Conservation (phyloP, 2,113 vertebrate genomes). For the Nymphicus hollandicus region DNA sequence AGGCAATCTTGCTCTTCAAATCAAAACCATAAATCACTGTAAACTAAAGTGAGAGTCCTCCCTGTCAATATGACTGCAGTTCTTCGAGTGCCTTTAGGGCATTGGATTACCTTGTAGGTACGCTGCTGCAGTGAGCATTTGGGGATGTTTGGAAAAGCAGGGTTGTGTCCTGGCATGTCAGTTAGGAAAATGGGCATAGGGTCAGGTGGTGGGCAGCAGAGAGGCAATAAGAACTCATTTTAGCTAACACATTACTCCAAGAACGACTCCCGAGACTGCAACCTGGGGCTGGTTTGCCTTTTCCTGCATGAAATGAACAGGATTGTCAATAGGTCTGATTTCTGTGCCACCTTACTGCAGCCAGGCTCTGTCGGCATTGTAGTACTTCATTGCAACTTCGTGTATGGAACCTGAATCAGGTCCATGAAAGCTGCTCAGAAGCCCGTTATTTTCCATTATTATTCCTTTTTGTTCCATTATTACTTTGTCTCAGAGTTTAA, state of each 20-base stretch:
- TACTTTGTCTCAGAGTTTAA: neutral
- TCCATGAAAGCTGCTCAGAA: neutral
- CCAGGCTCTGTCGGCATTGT: neutral
- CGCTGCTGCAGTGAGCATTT: fast-evolving
- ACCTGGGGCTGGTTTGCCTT: neutral
- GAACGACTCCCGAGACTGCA: neutral
- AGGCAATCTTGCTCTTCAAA: neutral
- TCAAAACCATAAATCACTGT: neutral
- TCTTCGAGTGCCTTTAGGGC: neutral
- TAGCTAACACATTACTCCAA: neutral
- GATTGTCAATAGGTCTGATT: neutral
- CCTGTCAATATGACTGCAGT: neutral
- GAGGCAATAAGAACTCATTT: neutral
- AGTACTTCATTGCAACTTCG: neutral
- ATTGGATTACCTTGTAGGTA: neutral
- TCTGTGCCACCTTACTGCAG: neutral
- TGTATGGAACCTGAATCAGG: neutral
- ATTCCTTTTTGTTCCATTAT: neutral
- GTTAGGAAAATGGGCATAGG: fast-evolving
- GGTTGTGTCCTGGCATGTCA: neutral
- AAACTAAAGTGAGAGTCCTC: neutral
- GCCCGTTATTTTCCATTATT: neutral
- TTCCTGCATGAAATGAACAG: neutral
- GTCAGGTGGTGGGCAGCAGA: neutral
- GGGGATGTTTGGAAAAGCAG: neutral